Evolutionary conservation across 2,113 vertebrate genomes (phyloP).

Genomic region (Neopipo cinnamomea): DNA sequence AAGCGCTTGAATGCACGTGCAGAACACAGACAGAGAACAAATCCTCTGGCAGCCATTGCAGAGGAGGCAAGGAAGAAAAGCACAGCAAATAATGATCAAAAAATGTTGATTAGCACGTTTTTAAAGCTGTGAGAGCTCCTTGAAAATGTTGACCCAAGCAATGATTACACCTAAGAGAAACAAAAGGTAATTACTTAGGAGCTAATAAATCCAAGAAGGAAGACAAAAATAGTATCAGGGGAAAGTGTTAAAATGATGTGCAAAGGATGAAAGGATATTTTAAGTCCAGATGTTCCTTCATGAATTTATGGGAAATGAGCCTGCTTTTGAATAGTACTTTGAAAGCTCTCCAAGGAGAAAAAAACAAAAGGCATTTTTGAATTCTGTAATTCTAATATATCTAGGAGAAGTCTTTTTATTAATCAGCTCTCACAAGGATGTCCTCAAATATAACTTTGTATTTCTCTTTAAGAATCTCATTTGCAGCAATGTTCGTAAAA

Average conservation of each 20-base stretch:
- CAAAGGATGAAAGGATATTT: slow-evolving; percentile 54
- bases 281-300: slow-evolving; percentile 51
- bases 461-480: background rate
- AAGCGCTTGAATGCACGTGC: background rate
- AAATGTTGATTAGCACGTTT: slow-evolving; percentile 32
- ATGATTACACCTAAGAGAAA: slow-evolving; percentile 34
- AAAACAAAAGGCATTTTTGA: background rate
- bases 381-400: background rate
- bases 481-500: background rate
- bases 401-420: background rate
- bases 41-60: background rate
- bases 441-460: background rate
- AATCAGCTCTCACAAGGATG: slow-evolving; percentile 16
- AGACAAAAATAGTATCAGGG: slow-evolving; percentile 29
- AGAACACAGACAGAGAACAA: background rate
- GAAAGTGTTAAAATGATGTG: slow-evolving; percentile 39
- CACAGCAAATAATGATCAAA: slow-evolving; percentile 6
- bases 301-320: slow-evolving; percentile 29
- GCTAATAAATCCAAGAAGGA: slow-evolving; percentile 40
- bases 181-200: slow-evolving; percentile 39
- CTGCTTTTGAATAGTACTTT: slow-evolving; percentile 41
- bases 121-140: slow-evolving; percentile 9
- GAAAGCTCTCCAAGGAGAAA: slow-evolving; percentile 31
- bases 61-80: background rate
- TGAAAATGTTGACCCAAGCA: slow-evolving; percentile 46